Evolutionary conservation across 2,888 invertebrate species (phyloP).

Genomic region (Uropetala carovei): DNA sequence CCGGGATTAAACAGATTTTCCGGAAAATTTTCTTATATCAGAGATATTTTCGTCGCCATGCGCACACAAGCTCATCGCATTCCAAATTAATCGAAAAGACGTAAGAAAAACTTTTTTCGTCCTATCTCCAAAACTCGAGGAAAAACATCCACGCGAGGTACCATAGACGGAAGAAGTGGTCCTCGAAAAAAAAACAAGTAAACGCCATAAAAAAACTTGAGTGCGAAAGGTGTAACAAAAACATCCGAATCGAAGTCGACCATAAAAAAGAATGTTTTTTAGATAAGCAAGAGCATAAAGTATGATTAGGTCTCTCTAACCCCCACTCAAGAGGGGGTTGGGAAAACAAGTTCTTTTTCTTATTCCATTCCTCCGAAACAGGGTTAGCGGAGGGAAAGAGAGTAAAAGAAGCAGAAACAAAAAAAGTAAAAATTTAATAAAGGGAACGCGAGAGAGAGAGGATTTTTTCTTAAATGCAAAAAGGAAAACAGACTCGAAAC

Average conservation of each 20-base stretch:
- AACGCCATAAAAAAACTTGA: not conserved
- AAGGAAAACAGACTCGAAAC: constrained; percentile 10
- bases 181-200: too few species aligned
- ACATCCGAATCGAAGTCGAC: not conserved
- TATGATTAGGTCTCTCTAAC: not conserved
- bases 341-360: not conserved
- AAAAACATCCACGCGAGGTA: too few species aligned
- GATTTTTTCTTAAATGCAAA: constrained; percentile 14
- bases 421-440: not conserved
- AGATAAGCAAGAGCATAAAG: not conserved
- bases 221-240: not conserved
- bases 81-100: too few species aligned
- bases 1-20: too few species aligned
- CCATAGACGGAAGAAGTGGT: too few species aligned
- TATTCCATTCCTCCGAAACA: not conserved
- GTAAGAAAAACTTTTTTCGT: too few species aligned
- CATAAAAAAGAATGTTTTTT: not conserved
- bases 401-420: not conserved
- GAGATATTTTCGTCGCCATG: too few species aligned
- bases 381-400: not conserved
- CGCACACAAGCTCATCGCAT: too few species aligned
- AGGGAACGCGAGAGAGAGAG: not conserved
- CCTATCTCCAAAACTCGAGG: too few species aligned
- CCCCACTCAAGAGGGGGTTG: not conserved
- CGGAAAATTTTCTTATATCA: too few species aligned